Percentiles rank a stretch among this genome's conserved stretches.
phyloP scores from a whole-genome alignment of 2,113 vertebrate genomes.

The Phocoena phocoena region DNA sequence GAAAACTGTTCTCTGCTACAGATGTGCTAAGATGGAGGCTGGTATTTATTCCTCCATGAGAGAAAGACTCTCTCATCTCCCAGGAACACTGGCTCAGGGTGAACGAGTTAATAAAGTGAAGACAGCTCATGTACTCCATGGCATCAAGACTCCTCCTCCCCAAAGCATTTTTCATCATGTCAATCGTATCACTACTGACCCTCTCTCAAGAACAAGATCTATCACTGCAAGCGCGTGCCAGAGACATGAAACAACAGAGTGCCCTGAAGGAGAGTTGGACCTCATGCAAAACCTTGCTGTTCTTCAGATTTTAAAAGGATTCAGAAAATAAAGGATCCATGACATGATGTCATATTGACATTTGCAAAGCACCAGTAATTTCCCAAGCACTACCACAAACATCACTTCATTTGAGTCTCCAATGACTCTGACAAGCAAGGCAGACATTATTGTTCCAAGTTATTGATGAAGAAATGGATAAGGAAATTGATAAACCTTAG shows the following conservation, averaged over 20 bases:
- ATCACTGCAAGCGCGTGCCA: not conserved
- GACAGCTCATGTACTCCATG: not conserved
- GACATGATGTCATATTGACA: not conserved
- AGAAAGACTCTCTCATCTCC: constrained; percentile 58
- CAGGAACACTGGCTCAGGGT: constrained; percentile 70
- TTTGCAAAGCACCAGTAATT: not conserved
- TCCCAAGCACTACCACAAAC: not conserved
- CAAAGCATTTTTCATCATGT: constrained; percentile 60
- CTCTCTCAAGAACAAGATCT: constrained; percentile 1
- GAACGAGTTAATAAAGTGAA: constrained; percentile 49
- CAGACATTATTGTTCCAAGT: not conserved
- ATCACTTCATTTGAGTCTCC: not conserved
- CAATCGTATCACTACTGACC: constrained; percentile 23
- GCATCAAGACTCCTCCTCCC: constrained; percentile 14
- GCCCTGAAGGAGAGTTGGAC: not conserved
- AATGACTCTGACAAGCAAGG: not conserved
- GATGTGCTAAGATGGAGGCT: constrained; percentile 40
- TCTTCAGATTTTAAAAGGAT: not conserved
- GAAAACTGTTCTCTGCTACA: constrained; percentile 45
- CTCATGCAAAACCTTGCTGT: not conserved
- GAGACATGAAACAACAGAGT: not conserved
- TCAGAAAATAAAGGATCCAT: not conserved
- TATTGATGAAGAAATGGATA: not conserved
- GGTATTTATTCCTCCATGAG: constrained; percentile 63
- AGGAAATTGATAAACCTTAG: not conserved